Evolutionary conservation across 30 jellyfish, hydroid and myxozoan genomes (phyloP), one percentile per base, ranked within the genome.

Genomic region (Chironex yamaguchii): DNA sequence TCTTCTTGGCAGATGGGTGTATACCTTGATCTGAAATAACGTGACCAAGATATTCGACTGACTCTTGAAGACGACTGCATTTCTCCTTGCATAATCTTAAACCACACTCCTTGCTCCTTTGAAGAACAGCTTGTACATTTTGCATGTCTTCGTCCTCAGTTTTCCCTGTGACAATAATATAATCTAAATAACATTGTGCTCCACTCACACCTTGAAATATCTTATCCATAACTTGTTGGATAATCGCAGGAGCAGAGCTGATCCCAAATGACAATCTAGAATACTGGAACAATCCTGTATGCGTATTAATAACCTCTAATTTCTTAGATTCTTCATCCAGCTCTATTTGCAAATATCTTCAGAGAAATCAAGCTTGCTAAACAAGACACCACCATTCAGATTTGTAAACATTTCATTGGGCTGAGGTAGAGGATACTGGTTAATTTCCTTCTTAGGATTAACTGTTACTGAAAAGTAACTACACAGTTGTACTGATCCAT

Each of bases 201-300:
- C 79, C 48, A 4, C 2, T 11, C 30, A 4, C 2, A 52, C 11
- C 69, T 3, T 1, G 82, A 22, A 86, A 63, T 35, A 86, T 24
- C 62, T 36, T 58, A 86, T 76, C 96, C 87, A 86, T 62, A 53
- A 75, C 86, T 65, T 77, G 86, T 48, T 63, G 92, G 25, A 86
- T 74, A 63, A 86, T 86, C 67, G 96, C 92, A 23, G 86, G 87
- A 48, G 91, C 79, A 4, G 96, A 86, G 71, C 89, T 66, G 77
- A 86, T 71, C 30, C 92, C 92, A 53, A 86, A 76, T 0, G 85
- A 91, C 34, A 75, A 51, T 62, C 93, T 70, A 28, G 69, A 29
- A 83, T 49, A 68, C 81, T 52, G 93, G 75, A 28, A 83, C 64
- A 67, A 65, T 49, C 91, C 85, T 29, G 64, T 81, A 63, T 64